Evolutionary conservation across 2,888 invertebrate genomes (phyloP).

Genomic region (Harmothoe impar): DNA sequence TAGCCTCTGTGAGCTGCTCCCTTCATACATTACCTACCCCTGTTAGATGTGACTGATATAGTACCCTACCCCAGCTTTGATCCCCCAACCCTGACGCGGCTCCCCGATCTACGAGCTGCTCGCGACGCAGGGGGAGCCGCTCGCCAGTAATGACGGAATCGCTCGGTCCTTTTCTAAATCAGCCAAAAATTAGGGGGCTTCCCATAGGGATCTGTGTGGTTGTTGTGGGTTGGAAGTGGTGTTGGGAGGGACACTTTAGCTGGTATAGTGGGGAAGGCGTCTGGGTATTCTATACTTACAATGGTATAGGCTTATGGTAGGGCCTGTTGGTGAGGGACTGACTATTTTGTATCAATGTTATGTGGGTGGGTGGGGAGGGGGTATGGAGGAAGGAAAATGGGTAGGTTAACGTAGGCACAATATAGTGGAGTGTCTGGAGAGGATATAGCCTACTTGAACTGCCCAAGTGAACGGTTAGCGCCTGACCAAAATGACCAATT

Average conservation of each 20-base stretch:
- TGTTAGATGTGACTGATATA: slow-evolving; percentile 61
- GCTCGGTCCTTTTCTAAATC: slow-evolving; percentile 16
- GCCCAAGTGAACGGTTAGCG: too few relatives aligned
- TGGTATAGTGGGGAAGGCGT: not conserved
- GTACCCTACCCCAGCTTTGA: slow-evolving; percentile 13
- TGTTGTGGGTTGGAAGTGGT: not conserved
- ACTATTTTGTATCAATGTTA: too few relatives aligned
- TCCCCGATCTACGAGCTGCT: slow-evolving; percentile 31
- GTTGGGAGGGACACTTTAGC: not conserved
- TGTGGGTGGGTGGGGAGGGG: too few relatives aligned
- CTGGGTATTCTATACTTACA: not conserved
- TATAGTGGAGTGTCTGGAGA: too few relatives aligned
- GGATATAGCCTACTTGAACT: too few relatives aligned
- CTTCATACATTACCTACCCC: slow-evolving; percentile 38
- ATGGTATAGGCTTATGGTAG: not conserved
- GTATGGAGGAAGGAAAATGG: too few relatives aligned
- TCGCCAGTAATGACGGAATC: not conserved
- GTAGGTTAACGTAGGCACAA: too few relatives aligned
- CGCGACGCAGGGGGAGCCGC: not conserved
- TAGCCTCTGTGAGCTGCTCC: not conserved
- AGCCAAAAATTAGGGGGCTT: slow-evolving; percentile 36
- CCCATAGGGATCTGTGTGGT: not conserved
- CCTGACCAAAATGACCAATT: too few relatives aligned
- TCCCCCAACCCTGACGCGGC: slow-evolving; percentile 42
- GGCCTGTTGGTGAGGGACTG: not conserved